These are phyloP conservation scores for Hirtodrosophila alboralis DNA, from an alignment of 2,888 invertebrate genomes.

Conservation along the genomic window DNA sequence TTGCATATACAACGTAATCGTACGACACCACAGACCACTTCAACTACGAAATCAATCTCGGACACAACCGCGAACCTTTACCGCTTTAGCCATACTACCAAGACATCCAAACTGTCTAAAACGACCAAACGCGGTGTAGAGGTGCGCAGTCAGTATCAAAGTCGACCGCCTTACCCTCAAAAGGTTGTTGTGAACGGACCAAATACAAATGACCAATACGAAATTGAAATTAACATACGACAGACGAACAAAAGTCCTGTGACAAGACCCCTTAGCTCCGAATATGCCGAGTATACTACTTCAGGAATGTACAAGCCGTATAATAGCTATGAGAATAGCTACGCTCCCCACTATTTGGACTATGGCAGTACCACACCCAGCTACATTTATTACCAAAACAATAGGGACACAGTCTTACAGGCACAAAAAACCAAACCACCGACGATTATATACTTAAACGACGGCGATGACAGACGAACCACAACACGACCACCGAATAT, in stretches of 20 bases:
- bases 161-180: slow-evolving; percentile 75
- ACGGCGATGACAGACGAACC: slow-evolving; percentile 72
- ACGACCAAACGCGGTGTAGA: slow-evolving; percentile 69
- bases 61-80: slow-evolving; percentile 18
- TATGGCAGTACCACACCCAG: slow-evolving; percentile 60
- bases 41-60: not conserved
- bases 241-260: slow-evolving; percentile 78
- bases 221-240: slow-evolving; percentile 84
- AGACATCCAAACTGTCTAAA: slow-evolving; percentile 47
- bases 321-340: slow-evolving; percentile 62
- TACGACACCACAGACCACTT: slow-evolving; percentile 12
- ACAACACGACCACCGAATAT: slow-evolving; percentile 75
- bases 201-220: slow-evolving; percentile 79
- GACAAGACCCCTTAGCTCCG: slow-evolving; percentile 39
- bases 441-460: slow-evolving; percentile 82
- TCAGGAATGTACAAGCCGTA: slow-evolving; percentile 70
- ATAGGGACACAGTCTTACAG: slow-evolving; percentile 44
- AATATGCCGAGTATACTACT: slow-evolving; percentile 60
- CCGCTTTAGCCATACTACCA: slow-evolving; percentile 35
- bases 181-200: slow-evolving; percentile 80
- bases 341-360: slow-evolving; percentile 61
- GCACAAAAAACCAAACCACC: slow-evolving; percentile 81
- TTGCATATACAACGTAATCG: slow-evolving; percentile 39
- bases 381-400: slow-evolving; percentile 54
- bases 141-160: slow-evolving; percentile 75